Evolutionary conservation across 2,888 invertebrate species (phyloP).

Genomic region (Leistus spinibarbis): DNA sequence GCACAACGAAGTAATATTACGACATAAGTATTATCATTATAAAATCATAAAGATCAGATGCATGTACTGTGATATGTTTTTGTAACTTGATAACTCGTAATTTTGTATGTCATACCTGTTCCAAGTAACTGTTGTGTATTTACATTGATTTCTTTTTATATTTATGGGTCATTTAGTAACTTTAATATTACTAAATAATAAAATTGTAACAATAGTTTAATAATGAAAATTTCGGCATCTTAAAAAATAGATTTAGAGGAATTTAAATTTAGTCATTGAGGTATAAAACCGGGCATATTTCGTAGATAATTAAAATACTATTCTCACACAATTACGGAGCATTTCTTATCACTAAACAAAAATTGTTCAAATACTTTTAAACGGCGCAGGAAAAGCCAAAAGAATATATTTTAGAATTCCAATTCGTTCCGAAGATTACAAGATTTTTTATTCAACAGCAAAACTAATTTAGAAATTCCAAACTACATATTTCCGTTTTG

Average conservation of each 20-base stretch:
- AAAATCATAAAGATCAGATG: not conserved
- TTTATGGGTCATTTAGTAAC: too few relatives aligned
- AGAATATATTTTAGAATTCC: not conserved
- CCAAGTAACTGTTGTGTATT: not conserved
- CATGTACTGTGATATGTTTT: too few relatives aligned
- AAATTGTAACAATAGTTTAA: too few relatives aligned
- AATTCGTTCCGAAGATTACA: too few relatives aligned
- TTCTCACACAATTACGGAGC: not conserved
- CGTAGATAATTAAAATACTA: not conserved
- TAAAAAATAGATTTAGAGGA: too few relatives aligned
- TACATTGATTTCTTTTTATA: not conserved
- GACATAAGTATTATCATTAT: not conserved
- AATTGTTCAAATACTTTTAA: not conserved
- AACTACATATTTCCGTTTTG: too few relatives aligned
- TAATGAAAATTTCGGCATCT: too few relatives aligned
- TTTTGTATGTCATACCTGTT: too few relatives aligned
- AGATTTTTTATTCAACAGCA: too few relatives aligned
- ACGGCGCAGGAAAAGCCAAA: not conserved
- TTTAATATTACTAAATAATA: too few relatives aligned
- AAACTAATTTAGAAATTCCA: too few relatives aligned
- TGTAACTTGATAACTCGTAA: not conserved
- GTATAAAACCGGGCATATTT: not conserved
- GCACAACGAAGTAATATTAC: not conserved
- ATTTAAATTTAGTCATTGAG: not conserved
- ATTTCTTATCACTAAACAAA: not conserved